phyloP scores from a whole-genome alignment of 1,140 invertebrate genomes.

The Temnothorax nylanderi region DNA sequence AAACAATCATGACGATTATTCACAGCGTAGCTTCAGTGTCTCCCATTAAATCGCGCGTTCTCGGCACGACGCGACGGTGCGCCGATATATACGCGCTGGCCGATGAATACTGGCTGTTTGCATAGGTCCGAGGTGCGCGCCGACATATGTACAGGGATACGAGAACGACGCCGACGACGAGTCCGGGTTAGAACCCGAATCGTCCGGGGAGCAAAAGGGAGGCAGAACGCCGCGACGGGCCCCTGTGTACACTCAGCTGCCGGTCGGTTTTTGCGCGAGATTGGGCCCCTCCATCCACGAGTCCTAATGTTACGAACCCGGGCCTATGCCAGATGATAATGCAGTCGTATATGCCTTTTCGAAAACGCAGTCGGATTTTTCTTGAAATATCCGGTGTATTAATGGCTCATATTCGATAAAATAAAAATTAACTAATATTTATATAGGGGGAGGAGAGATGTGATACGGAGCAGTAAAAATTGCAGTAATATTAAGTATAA shows the following conservation, averaged over 20 bases:
- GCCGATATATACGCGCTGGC: constrained; percentile 71
- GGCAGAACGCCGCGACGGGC: constrained; percentile 24
- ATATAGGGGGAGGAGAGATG: neutral
- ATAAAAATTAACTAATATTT: neutral
- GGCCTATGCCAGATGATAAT: neutral
- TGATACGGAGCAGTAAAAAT: neutral
- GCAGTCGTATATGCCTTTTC: neutral
- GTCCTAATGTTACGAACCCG: neutral
- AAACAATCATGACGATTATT: constrained; percentile 41
- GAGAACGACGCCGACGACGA: constrained; percentile 49
- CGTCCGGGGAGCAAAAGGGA: constrained; percentile 49
- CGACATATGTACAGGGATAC: constrained; percentile 57
- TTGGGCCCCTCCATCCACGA: constrained; percentile 31
- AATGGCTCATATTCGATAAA: neutral
- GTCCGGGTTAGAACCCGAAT: constrained; percentile 37
- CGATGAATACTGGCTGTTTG: constrained; percentile 81
- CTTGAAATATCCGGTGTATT: neutral
- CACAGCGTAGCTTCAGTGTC: neutral
- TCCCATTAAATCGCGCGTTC: constrained; percentile 51
- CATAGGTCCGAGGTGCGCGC: constrained; percentile 79
- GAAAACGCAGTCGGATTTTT: neutral
- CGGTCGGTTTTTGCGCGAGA: constrained; percentile 71
- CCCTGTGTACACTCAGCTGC: constrained; percentile 77
- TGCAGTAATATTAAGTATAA: neutral
- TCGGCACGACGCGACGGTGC: constrained; percentile 35